Evolutionary conservation across 2,113 vertebrate genomes (phyloP), one percentile per base, ranked within the genome.

Genomic region (Dipodomys spectabilis): DNA sequence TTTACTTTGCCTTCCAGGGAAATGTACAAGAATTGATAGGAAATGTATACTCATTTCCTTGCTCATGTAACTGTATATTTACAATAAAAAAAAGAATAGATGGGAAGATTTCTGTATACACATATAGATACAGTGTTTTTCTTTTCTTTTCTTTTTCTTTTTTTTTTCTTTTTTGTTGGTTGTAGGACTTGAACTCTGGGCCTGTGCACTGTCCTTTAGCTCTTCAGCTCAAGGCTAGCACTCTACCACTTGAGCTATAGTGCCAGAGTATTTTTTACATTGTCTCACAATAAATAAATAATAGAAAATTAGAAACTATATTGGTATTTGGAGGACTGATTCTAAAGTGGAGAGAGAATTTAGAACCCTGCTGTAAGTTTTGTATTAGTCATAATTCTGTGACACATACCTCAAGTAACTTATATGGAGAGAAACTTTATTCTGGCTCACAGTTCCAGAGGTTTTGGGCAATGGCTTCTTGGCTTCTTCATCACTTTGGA

Each of bases 1-100:
- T 32, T 67, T 94, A 92, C 67, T 95, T 79, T 78, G 39, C 32
- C n/a, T 82, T 19, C 67, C n/a, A 77, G 72, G 3, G 6, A 71
- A 93, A 60, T 64, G 28, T 72, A 15, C 2, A 83, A 57, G 75
- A 57, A 69, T 77, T 71, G 19, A 53, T 53, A 13, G 49, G 12
- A 39, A 39, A 39, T 39, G 39, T 39, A 39, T 39, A 39, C 39
- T 39, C 39, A 39, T 39, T 39, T 39, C 39, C 39, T 39, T 39
- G 39, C 39, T 39, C 39, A 39, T 39, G 39, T 39, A 39, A 39
- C 39, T 39, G 39, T 39, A 39, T 39, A 5, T 39, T 39, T 39
- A 39, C 39, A 39, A 39, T 39, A 39, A 39, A 39, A 35, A n/a
- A 39, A 39, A 13, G 49, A 53, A 53, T 11, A 57, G 30, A 84